phyloP scores from a whole-genome alignment of 2,888 invertebrate genomes.

The Drosophila mimica region DNA sequence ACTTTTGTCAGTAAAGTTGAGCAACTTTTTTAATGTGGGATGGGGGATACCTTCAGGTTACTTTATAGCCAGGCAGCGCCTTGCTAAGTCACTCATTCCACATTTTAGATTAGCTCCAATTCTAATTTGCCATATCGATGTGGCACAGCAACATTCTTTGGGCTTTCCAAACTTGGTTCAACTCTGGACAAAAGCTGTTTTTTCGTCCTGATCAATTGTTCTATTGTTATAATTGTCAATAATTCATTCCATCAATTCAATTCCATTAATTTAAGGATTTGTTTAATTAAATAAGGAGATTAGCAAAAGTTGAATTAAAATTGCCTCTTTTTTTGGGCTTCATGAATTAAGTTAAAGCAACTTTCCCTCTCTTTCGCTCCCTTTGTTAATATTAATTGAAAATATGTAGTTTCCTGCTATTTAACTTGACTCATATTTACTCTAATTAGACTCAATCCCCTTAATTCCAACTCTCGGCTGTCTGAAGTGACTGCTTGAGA shows the following conservation, averaged over 20 bases:
- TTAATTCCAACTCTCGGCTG: not conserved
- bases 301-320: too few species aligned
- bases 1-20: constrained; percentile 56
- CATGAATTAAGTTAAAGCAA: not conserved
- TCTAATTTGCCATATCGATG: too few species aligned
- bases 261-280: not conserved
- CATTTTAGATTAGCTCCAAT: constrained; percentile 41
- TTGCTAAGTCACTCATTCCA: not conserved
- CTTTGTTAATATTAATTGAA: not conserved
- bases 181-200: not conserved
- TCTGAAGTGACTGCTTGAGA: not conserved
- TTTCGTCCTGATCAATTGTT: not conserved
- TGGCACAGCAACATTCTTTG: too few species aligned
- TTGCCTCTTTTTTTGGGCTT: too few species aligned
- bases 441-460: not conserved
- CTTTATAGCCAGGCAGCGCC: constrained; percentile 17
- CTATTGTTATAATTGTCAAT: not conserved
- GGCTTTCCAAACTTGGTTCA: not conserved
- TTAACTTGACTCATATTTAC: not conserved
- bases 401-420: not conserved
- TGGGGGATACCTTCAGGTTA: constrained; percentile 18
- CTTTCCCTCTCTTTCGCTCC: not conserved
- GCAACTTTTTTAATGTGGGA: constrained; percentile 20
- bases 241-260: too few species aligned
- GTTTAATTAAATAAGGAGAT: not conserved